Base-by-base conservation (phyloP, 2,113 vertebrate species). In the Daboia siamensis region DNA sequence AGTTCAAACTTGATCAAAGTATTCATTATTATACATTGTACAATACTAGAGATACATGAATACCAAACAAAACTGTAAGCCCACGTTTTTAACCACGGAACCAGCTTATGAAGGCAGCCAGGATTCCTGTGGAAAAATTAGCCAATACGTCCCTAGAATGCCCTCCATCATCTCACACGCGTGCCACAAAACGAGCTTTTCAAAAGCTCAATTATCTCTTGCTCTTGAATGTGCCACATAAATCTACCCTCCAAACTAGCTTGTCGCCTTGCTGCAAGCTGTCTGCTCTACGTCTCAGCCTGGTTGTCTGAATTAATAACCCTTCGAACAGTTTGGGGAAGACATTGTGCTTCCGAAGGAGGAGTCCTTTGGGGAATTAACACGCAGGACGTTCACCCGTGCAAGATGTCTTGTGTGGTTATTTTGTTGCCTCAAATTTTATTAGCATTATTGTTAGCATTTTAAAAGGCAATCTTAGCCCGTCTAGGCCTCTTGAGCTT, bases 61-160 rank as follows among this genome's bases (percentile, higher is more conserved):
- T 96, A 51, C 99, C 99, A 51, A 99, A 99, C 1, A 99, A 96
- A 51, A 99, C 99, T 0, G 97, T 96, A 1, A 99, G 98, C 93
- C 99, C 99, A 52, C 99, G 96, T 93, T 99, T 99, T 99, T 86
- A 99, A 20, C 99, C 99, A 99, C 0, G 99, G 98, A 48, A 99
- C 96, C 92, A 99, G 95, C 90, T 99, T 97, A 92, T 99, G 99
- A 39, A 99, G 98, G 94, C 99, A 99, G 33, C 99, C 99, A 1
- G 99, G 98, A 95, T 99, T 99, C 94, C 95, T 97, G 89, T 97
- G 97, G 86, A 99, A 99, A 94, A 99, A 99, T 91, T 99, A 0
- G 99, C 98, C 0, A 99, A 98, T 87, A 98, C 98, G 91, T 99
- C 98, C 24, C 99, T 94, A 17, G 97, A 98, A 3, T 98, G 98